These are phyloP conservation scores for Coluber constrictor DNA, from an alignment of 2,797 vertebrate genomes.

Conservation along the genomic window DNA sequence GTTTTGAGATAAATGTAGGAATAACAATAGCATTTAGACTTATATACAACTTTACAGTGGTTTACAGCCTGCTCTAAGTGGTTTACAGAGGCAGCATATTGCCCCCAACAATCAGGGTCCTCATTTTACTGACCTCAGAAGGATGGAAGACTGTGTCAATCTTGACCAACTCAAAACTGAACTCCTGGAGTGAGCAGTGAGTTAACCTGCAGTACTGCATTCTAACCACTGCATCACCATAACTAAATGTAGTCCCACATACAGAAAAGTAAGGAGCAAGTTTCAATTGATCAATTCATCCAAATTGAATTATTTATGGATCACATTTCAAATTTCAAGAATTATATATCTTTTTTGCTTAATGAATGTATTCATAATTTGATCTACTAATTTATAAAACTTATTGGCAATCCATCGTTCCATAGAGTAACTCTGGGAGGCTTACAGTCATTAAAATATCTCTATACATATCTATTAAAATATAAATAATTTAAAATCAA, in stretches of 20 bases:
- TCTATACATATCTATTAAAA: background rate
- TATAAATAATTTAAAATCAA: background rate
- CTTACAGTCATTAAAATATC: background rate
- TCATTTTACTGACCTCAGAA: background rate
- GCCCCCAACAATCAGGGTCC: background rate
- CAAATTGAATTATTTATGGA: background rate
- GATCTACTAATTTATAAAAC: background rate
- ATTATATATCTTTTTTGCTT: background rate
- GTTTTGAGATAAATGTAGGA: background rate
- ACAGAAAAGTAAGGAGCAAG: background rate
- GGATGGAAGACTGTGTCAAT: background rate
- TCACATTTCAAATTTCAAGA: background rate
- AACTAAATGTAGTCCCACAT: background rate
- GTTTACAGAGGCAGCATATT: background rate
- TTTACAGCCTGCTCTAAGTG: background rate
- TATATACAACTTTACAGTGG: background rate
- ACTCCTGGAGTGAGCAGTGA: background rate
- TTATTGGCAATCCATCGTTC: background rate
- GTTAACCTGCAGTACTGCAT: background rate
- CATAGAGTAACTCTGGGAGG: background rate
- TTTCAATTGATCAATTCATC: background rate
- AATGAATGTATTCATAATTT: background rate
- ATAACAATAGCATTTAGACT: background rate
- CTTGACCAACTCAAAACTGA: background rate
- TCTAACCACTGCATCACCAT: background rate